These are phyloP conservation scores for Geopemphigus sp. DNA, from an alignment of 1,140 invertebrate genomes.

Conservation along the genomic window DNA sequence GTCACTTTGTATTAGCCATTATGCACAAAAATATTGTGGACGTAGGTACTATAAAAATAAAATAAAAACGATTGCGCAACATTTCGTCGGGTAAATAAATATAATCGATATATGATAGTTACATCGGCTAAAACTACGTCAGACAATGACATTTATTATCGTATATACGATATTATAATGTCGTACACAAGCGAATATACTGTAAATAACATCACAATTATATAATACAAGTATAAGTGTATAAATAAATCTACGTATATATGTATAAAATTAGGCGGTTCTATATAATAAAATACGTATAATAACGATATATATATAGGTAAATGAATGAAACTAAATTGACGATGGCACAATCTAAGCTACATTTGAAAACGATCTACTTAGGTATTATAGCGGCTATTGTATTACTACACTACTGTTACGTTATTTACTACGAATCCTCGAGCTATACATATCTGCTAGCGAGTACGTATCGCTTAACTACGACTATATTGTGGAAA, in stretches of 20 bases:
- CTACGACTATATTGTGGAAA: not conserved
- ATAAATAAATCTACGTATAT: not conserved
- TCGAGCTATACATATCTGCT: not conserved
- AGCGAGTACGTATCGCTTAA: not conserved
- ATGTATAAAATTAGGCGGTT: not conserved
- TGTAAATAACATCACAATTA: not conserved
- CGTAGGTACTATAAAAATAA: no score
- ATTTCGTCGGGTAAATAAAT: not conserved
- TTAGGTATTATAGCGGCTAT: not conserved
- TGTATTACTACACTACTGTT: not conserved
- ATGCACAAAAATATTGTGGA: no score
- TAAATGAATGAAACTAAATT: slow-evolving; percentile 15
- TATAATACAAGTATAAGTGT: not conserved
- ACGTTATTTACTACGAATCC: not conserved
- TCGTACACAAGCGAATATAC: not conserved
- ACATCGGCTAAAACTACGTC: not conserved
- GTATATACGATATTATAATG: not conserved
- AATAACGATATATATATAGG: slow-evolving; percentile 2
- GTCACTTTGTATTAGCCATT: no score
- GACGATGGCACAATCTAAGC: slow-evolving; percentile 27
- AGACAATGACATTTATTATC: not conserved
- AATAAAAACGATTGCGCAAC: no score
- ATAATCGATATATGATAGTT: not conserved
- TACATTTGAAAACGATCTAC: slow-evolving; percentile 12
- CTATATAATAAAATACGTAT: not conserved